These are phyloP conservation scores for Drosophila asahinai DNA, from an alignment of 1,140 invertebrate genomes.

Conservation along the genomic window DNA sequence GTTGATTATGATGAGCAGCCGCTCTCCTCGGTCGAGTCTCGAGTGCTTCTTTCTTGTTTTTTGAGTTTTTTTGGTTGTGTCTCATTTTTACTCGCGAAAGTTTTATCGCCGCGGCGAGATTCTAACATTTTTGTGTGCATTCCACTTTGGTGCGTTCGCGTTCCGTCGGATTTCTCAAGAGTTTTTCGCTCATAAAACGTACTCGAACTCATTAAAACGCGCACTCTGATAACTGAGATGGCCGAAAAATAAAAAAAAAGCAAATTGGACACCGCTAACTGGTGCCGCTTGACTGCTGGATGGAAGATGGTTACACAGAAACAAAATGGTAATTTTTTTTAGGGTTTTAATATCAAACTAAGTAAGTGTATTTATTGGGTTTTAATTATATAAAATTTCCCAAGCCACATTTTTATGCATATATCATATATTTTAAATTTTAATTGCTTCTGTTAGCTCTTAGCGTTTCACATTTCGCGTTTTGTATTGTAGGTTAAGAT, in stretches of 20 bases:
- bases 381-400: too few species aligned
- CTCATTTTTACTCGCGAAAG: constrained; percentile 63
- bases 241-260: constrained; percentile 37
- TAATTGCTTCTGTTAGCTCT: too few species aligned
- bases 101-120: constrained; percentile 79
- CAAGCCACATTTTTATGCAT: too few species aligned
- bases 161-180: constrained; percentile 54
- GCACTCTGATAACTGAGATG: constrained; percentile 82
- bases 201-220: constrained; percentile 83
- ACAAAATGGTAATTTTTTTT: background rate
- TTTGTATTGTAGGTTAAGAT: too few species aligned
- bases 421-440: too few species aligned
- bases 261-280: constrained; percentile 39
- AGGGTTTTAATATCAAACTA: too few species aligned
- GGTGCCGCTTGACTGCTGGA: constrained; percentile 29
- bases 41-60: constrained; percentile 13
- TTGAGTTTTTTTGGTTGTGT: constrained; percentile 1
- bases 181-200: constrained; percentile 81
- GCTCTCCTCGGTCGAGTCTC: constrained; percentile 29
- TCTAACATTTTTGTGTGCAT: constrained; percentile 83
- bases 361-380: background rate
- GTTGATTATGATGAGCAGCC: constrained; percentile 71
- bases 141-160: constrained; percentile 77
- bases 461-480: too few species aligned
- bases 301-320: constrained; percentile 14